These are phyloP conservation scores for Drosophila acutilabella DNA, from an alignment of 2,888 invertebrate genomes.

Conservation along the genomic window DNA sequence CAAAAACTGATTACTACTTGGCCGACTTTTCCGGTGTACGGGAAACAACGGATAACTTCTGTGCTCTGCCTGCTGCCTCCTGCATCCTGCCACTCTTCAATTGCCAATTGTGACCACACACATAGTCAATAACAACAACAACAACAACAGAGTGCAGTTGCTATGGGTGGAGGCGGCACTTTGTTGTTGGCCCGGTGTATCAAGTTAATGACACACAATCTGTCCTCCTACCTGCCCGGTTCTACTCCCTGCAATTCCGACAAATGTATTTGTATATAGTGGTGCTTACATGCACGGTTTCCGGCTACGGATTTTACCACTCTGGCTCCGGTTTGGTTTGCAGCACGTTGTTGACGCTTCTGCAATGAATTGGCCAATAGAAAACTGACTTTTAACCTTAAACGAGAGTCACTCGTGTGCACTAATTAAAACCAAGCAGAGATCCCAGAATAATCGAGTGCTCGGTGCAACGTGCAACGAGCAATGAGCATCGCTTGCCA, in stretches of 20 bases:
- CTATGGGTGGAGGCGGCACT: constrained; percentile 45
- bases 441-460: constrained; percentile 58
- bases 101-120: constrained; percentile 44
- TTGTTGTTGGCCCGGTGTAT: constrained; percentile 43
- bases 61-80: not conserved
- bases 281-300: constrained; percentile 25
- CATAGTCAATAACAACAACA: constrained; percentile 32
- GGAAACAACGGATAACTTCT: constrained; percentile 61
- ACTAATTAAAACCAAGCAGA: constrained; percentile 82
- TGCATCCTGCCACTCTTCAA: constrained; percentile 6
- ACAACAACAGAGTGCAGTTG: constrained; percentile 26
- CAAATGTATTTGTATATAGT: constrained; percentile 29
- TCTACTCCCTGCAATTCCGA: constrained; percentile 32
- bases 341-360: constrained; percentile 60
- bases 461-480: constrained; percentile 7
- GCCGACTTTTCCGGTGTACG: constrained; percentile 47
- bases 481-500: constrained; percentile 29
- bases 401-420: constrained; percentile 58
- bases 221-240: constrained; percentile 23
- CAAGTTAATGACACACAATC: constrained; percentile 76
- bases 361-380: constrained; percentile 82
- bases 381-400: constrained; percentile 40
- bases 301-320: constrained; percentile 20
- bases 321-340: not conserved
- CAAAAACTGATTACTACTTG: constrained; percentile 66